Conservation (phyloP, 2,797 vertebrate genomes). For the Hypotaenidia okinawae region DNA sequence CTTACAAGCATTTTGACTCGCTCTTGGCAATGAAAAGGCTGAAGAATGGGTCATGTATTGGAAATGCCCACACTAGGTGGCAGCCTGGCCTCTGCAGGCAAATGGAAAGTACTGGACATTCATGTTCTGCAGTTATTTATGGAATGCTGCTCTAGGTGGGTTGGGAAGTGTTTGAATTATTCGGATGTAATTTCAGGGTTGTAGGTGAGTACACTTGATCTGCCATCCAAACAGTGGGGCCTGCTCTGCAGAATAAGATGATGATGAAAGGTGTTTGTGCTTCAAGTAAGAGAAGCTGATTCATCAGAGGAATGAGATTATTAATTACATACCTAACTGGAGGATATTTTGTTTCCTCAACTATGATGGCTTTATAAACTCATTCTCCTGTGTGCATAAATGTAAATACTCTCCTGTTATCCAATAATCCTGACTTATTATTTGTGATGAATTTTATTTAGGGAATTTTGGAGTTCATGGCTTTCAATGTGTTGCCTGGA, state of each 20-base stretch:
- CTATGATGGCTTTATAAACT: neutral
- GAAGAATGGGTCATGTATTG: neutral
- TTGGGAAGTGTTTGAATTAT: neutral
- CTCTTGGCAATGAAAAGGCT: neutral
- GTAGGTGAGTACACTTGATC: neutral
- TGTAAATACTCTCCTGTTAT: neutral
- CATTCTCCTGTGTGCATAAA: neutral
- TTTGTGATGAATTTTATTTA: neutral
- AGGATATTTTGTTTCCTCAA: neutral
- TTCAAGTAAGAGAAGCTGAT: neutral
- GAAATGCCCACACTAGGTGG: fast-evolving
- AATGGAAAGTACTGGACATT: fast-evolving
- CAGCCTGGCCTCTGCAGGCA: neutral
- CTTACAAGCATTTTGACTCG: neutral
- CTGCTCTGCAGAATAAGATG: neutral
- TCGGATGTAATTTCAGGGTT: neutral
- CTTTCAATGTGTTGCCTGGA: neutral
- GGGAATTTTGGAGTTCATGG: neutral
- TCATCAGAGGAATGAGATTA: neutral
- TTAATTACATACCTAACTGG: neutral
- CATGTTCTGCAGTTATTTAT: fast-evolving
- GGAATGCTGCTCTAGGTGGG: neutral
- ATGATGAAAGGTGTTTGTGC: neutral
- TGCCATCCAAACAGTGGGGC: neutral
- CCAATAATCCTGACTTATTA: neutral